Conservation (phyloP, 2,113 vertebrate genomes). For the Psittacula cyanocephala region DNA sequence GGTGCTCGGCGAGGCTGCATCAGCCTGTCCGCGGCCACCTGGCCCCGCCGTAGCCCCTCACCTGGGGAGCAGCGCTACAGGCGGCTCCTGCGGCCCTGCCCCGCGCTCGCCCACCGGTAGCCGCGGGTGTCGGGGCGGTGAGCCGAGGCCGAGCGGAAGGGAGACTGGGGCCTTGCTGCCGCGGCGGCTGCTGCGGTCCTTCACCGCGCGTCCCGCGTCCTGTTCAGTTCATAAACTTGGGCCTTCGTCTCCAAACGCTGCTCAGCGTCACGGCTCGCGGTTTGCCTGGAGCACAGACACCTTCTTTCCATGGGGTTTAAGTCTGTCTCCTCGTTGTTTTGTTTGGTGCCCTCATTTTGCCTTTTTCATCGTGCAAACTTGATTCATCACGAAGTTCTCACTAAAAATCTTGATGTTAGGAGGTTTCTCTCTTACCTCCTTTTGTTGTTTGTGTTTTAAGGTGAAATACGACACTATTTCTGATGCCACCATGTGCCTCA, state of each 20-base stretch:
- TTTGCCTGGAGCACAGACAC: not conserved
- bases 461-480: not conserved
- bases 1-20: no score
- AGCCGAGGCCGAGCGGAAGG: not conserved
- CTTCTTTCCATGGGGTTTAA: rapidly evolving
- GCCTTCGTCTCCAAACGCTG: rapidly evolving
- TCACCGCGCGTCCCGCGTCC: no score
- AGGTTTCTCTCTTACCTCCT: not conserved
- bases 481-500: not conserved
- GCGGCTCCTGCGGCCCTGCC: no score
- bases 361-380: not conserved
- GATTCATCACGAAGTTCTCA: not conserved
- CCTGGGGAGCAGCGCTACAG: not conserved
- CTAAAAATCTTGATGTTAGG: not conserved
- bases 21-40: no score
- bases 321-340: not conserved
- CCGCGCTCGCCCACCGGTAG: not conserved
- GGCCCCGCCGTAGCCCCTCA: not conserved
- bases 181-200: not conserved
- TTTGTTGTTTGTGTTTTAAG: not conserved
- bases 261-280: rapidly evolving
- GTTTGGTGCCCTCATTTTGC: not conserved
- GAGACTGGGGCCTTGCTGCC: not conserved
- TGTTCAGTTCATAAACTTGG: rapidly evolving
- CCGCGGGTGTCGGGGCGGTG: not conserved